A percentile compares a stretch with the other conserved stretches of the same genome.
These are phyloP conservation scores for Odontomyia ornata DNA, from an alignment of 2,888 invertebrate genomes.

Conservation along the genomic window DNA sequence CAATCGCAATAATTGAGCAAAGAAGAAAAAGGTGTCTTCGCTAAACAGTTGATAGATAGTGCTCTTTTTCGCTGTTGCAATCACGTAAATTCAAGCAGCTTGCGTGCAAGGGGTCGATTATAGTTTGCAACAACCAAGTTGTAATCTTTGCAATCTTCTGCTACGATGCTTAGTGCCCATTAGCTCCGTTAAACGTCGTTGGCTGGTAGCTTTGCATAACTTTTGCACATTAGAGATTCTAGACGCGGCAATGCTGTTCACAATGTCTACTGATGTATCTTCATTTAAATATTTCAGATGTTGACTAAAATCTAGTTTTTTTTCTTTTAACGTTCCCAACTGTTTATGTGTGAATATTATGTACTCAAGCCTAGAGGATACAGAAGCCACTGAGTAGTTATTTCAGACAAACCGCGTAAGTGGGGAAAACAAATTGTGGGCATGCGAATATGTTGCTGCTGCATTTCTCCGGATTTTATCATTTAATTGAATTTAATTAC, in stretches of 20 bases:
- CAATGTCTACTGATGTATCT: background rate
- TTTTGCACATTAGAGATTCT: background rate
- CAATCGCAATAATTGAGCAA: too few relatives aligned
- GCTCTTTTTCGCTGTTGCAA: too few relatives aligned
- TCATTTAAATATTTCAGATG: background rate
- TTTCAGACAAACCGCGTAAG: background rate
- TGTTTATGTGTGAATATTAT: too few relatives aligned
- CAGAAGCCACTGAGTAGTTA: background rate
- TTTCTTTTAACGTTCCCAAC: too few relatives aligned
- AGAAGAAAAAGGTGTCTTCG: too few relatives aligned
- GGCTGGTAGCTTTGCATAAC: slow-evolving; percentile 10
- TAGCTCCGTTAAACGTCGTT: slow-evolving; percentile 24
- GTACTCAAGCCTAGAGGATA: background rate
- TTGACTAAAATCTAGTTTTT: background rate
- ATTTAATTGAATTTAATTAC: slow-evolving; percentile 36
- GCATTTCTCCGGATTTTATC: slow-evolving; percentile 10
- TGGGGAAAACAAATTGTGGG: background rate
- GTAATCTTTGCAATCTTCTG: slow-evolving; percentile 25
- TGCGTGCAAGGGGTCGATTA: slow-evolving; percentile 41
- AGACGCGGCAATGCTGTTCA: background rate
- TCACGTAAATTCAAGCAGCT: background rate
- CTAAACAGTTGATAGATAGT: too few relatives aligned
- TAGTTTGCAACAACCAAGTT: slow-evolving; percentile 12
- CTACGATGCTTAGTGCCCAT: slow-evolving; percentile 7
- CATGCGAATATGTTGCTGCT: background rate